These are phyloP conservation scores for Diaperis boleti DNA, from an alignment of 2,888 invertebrate genomes.

Conservation along the genomic window DNA sequence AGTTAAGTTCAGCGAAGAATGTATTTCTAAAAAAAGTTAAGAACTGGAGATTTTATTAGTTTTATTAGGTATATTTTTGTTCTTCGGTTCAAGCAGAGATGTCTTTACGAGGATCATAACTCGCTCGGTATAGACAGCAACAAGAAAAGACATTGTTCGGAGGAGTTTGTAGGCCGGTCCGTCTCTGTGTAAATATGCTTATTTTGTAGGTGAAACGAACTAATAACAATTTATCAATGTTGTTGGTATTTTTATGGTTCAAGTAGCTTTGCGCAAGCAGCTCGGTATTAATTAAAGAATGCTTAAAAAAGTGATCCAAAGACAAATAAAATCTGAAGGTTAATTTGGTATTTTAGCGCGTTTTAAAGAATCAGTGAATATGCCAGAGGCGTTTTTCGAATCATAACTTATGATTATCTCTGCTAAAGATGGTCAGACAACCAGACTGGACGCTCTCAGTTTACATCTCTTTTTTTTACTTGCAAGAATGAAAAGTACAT, in stretches of 20 bases:
- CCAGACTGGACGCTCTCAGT: conserved; percentile 38
- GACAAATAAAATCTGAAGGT: conserved; percentile 42
- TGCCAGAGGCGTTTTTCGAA: conserved; percentile 38
- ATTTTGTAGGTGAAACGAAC: conserved; percentile 30
- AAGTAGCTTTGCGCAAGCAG: conserved; percentile 23
- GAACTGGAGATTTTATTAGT: not conserved
- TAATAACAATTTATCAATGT: conserved; percentile 28
- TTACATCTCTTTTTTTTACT: conserved; percentile 35
- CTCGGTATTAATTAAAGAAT: conserved; percentile 35
- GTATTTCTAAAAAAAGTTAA: not conserved
- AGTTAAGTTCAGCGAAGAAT: conserved; percentile 1
- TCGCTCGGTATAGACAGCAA: not conserved
- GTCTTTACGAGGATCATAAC: conserved; percentile 1
- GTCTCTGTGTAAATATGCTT: conserved; percentile 10
- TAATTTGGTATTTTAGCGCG: conserved; percentile 41
- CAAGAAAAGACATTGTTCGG: conserved; percentile 1
- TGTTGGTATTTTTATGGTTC: conserved; percentile 36
- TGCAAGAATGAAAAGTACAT: conserved; percentile 40
- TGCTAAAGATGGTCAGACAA: conserved; percentile 42
- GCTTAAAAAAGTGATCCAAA: conserved; percentile 40
- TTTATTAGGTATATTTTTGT: conserved; percentile 2
- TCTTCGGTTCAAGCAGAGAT: not conserved
- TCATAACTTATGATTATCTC: conserved; percentile 41
- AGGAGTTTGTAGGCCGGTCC: conserved; percentile 15
- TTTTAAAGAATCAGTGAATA: conserved; percentile 38